Evolutionary conservation across 2,888 invertebrate genomes (phyloP).

Genomic region (Leptinotarsa haldemani): DNA sequence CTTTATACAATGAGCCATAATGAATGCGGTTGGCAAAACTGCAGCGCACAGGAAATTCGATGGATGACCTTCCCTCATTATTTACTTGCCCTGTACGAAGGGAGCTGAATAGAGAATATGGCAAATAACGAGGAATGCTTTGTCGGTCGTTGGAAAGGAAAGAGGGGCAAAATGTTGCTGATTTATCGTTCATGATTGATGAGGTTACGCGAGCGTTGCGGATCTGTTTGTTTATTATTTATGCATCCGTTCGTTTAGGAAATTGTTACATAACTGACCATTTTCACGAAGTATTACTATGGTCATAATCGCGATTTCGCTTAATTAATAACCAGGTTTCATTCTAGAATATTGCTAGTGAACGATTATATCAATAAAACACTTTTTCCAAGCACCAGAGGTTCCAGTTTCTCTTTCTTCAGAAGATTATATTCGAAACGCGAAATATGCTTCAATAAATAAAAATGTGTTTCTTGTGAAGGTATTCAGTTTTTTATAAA

Average conservation of each 20-base stretch:
- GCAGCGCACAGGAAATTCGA: slow-evolving; percentile 51
- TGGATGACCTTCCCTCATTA: slow-evolving; percentile 34
- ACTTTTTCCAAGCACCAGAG: too few relatives aligned
- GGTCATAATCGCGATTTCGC: not conserved
- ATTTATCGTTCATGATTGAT: slow-evolving; percentile 15
- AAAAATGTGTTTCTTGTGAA: too few relatives aligned
- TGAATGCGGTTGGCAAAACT: slow-evolving; percentile 57
- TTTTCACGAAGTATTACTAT: not conserved
- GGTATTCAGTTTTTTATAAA: too few relatives aligned
- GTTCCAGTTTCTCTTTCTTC: too few relatives aligned
- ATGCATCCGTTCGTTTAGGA: not conserved
- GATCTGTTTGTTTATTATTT: slow-evolving; percentile 7
- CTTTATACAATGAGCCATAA: slow-evolving; percentile 56
- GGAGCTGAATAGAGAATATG: slow-evolving; percentile 20
- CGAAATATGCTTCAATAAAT: too few relatives aligned
- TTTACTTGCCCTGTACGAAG: slow-evolving; percentile 47
- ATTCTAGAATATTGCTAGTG: too few relatives aligned
- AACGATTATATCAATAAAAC: too few relatives aligned
- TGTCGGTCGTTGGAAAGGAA: slow-evolving; percentile 1
- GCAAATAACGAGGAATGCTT: slow-evolving; percentile 15
- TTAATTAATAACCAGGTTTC: too few relatives aligned
- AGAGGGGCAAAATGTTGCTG: not conserved
- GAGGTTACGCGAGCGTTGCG: not conserved
- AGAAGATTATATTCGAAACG: too few relatives aligned
- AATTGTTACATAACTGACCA: not conserved